Base-by-base conservation (phyloP, 2,888 invertebrate species). In the Melieria crassipennis region DNA sequence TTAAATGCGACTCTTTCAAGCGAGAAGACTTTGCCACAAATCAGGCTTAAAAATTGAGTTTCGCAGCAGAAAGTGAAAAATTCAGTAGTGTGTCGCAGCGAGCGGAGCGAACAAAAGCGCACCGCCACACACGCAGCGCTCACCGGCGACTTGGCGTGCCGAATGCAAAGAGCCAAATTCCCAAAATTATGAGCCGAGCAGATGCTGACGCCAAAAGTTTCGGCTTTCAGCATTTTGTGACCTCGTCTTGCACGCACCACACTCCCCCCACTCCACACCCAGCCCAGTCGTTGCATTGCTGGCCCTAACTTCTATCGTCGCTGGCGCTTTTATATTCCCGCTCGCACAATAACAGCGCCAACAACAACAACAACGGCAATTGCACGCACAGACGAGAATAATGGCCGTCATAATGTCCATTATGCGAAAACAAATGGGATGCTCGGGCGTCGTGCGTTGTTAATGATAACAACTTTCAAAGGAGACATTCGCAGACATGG, bases 341-440 rank as follows among this genome's bases (percentile, higher is more conserved):
- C 30, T 30, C 30, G 30, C 30, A 30, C 30, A 30, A 30, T 30
- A 30, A 50, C 57, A n/a, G 71, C 73, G 71, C 74, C 73, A 76
- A 71, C 55, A 63, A 47, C 30, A 30, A 30, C 30, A 30, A 30
- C 30, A 2, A 1, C 45, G 56, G 63, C 11, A 77, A 68, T 73
- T 60, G 71, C 71, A 61, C 62, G 72, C 56, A 58, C 65, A 72
- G 75, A 75, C 75, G 75, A 78, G 75, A 72, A 80, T 79, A 79
- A 83, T 82, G 30, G 30, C 30, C 30, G 2, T 30, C 30, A 30
- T 30, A 30, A 30, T 30, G 85, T 82, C 85, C 85, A 84, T 85
- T 85, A 85, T 30, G 81, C 80, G 85, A 82, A 80, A 85, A 85
- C 85, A 85, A 85, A 85, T 82, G 84, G 82, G 80, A 80, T 78